Evolutionary conservation across 2,797 vertebrate species (phyloP), one percentile per base, ranked within the genome.

Genomic region (Cryptoprocta ferox): DNA sequence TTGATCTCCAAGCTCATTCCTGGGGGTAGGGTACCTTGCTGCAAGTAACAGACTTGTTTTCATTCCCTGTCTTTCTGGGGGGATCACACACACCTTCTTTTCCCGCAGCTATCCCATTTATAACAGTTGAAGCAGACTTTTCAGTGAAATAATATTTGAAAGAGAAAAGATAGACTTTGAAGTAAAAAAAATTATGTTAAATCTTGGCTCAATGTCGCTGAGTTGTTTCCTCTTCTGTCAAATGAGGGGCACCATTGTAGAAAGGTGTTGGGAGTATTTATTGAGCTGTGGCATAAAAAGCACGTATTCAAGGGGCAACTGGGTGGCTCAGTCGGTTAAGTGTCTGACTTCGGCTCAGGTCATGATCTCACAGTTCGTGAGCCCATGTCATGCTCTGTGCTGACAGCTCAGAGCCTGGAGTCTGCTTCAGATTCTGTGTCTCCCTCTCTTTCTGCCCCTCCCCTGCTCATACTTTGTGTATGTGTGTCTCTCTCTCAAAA

Each of bases 81-180:
- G 39, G 13, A 39, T 96, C 68, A 91, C 1, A 76, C 61, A 85
- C 0, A 76, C 4, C 45, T 82, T 10, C 30, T 80, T 92, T 95
- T 94, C 75, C 32, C 83, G 35, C 14, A 79, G 24, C 95, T 84
- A 21, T 86, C 73, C 82, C 71, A 45, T 73, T 95, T 87, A 53
- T 94, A n/a, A 9, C 94, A 88, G 35, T 59, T 85, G 65, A 82
- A 88, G 21, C 26, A 73, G 35, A 56, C 66, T 90, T 90, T 86
- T 35, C 21, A 76, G 30, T 73, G 61, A 85, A 61, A 48, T 53
- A 53, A 18, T 84, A 86, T 30, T 53, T 83, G 48, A 82, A 48
- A 95, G 70, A 89, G 39, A 80, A 94, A 86, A 91, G 53, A 18
- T 66, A 61, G 15, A 61, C 56, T 94, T 91, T 32, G 50, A 93